Base-by-base conservation (phyloP, 2,888 invertebrate genomes). In the Dynastes maya region DNA sequence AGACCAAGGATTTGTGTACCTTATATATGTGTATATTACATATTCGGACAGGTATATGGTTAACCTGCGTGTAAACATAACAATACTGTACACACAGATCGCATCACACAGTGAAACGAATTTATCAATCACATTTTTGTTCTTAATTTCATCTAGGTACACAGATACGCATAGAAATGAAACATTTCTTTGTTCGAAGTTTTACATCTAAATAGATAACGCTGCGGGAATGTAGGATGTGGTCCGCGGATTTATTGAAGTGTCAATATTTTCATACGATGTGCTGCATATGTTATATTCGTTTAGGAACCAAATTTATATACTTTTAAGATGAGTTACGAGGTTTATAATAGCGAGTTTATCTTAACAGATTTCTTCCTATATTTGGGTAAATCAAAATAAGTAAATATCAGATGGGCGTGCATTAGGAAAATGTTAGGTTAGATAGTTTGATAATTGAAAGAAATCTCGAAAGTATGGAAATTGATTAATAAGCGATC, bases 341-440 rank as follows among this genome's bases (percentile, higher is more conserved):
- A 53, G 2, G 53, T 16, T 16, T 53, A 53, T n/a, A 53, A 53
- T 53, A 53, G 53, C 16, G 16, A 5, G 16, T 53, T 53, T 53
- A 53, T 53, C 53, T 53, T 53, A 53, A 53, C n/a, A 53, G 53
- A 53, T 53, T n/a, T n/a, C 53, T 53, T 53, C 53, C 53, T 53
- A 13, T 53, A 53, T 53, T n/a, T 53, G 53, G n/a, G n/a, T n/a
- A 53, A 53, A n/a, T 53, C 5, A 22, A 53, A 5, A 0, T 16
- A 11, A 53, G 4, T n/a, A 53, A n/a, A 16, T 53, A 16, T 53
- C 22, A 53, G 53, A 13, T 37, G 4, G 37, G 6, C 6, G 3
- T 37, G 37, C 22, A 22, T 22, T 37, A 37, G 37, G 37, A 37
- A 37, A 5, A 37, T 37, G 37, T 37, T 37, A 37, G 6, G 37